phyloP scores from a whole-genome alignment of 2,797 vertebrate genomes.

The Pantherophis alleghaniensis region DNA sequence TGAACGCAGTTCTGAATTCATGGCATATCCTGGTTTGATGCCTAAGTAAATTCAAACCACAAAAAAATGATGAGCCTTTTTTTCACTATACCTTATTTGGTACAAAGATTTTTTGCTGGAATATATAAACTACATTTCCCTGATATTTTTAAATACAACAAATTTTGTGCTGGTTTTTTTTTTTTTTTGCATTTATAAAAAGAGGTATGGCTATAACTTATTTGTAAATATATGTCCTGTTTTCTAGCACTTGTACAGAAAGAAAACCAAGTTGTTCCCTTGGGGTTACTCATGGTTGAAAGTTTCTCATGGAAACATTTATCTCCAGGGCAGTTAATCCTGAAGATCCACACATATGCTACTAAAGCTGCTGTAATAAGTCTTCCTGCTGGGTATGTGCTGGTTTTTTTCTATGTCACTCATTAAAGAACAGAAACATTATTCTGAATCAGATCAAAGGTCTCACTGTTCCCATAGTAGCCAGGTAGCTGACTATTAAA shows the following conservation, averaged over 20 bases:
- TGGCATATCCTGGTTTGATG: neutral
- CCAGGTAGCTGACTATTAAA: neutral
- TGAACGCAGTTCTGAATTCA: neutral
- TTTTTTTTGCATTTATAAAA: neutral
- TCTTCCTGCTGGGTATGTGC: conserved; percentile 81
- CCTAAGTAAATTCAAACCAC: neutral
- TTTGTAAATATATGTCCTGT: neutral
- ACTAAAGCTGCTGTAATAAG: conserved; percentile 77
- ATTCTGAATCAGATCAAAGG: neutral
- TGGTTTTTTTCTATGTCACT: neutral
- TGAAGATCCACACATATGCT: conserved; percentile 77
- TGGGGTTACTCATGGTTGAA: conserved; percentile 72
- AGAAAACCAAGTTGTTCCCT: conserved; percentile 48
- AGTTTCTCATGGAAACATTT: conserved; percentile 77
- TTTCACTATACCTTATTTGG: neutral
- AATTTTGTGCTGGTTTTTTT: neutral
- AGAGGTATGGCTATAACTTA: neutral
- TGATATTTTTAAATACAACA: neutral
- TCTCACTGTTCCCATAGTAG: neutral
- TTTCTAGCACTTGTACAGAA: conserved; percentile 52
- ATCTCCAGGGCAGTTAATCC: conserved; percentile 66
- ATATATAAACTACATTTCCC: neutral
- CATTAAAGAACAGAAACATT: neutral
- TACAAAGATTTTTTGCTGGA: neutral
- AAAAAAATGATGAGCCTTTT: neutral